A percentile compares a stretch with the other conserved stretches of the same genome.
These are phyloP conservation scores for Adoxophyes honmai DNA, from an alignment of 1,140 invertebrate genomes.

Conservation along the genomic window DNA sequence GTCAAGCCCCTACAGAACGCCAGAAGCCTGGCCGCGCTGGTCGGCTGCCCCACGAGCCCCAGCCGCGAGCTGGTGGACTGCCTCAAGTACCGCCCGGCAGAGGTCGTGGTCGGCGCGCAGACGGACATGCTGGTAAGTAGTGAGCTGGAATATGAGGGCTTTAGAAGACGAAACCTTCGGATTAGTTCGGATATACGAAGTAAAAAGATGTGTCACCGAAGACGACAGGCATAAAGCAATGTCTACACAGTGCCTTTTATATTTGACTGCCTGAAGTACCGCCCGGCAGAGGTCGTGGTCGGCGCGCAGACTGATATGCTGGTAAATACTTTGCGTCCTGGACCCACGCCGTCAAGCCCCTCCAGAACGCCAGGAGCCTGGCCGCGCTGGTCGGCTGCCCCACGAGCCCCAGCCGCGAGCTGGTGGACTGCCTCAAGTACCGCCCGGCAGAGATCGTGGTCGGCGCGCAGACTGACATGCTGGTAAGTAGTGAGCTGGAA, in stretches of 20 bases:
- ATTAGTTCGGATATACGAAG: too few relatives aligned
- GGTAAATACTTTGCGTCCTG: conserved; percentile 78
- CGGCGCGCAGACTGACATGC: conserved; percentile 55
- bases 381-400: conserved; percentile 84
- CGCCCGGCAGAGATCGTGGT: conserved; percentile 79
- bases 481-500: conserved; percentile 42
- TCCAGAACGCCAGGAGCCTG: conserved; percentile 82
- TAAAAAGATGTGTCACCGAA: too few relatives aligned
- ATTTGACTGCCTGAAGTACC: conserved; percentile 83
- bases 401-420: conserved; percentile 71
- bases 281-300: conserved; percentile 78
- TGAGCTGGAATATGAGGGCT: too few relatives aligned
- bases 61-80: conserved; percentile 83
- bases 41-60: conserved; percentile 83
- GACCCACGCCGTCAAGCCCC: conserved; percentile 82
- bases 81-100: conserved; percentile 80
- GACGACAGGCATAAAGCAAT: too few relatives aligned
- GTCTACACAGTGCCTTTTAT: too few relatives aligned
- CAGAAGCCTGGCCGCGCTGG: conserved; percentile 78
- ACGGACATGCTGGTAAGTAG: conserved; percentile 59
- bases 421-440: conserved; percentile 84
- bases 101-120: conserved; percentile 72
- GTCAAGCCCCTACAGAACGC: conserved; percentile 83
- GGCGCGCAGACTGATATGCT: conserved; percentile 58
- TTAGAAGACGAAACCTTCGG: too few relatives aligned